Base-by-base conservation (phyloP, 2,888 invertebrate genomes). In the Pemphredon lugubris region DNA sequence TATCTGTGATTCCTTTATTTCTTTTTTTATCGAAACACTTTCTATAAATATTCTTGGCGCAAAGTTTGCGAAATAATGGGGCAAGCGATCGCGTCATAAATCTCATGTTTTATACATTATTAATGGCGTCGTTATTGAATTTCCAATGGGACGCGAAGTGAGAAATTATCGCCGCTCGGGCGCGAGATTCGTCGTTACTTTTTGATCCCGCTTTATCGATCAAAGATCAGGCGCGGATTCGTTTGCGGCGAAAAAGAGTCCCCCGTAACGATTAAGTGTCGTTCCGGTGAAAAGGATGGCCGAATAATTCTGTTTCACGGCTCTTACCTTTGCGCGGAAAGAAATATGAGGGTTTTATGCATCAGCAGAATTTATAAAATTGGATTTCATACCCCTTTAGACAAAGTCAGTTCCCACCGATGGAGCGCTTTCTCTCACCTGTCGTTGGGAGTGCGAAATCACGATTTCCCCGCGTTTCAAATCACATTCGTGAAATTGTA, bases 361-460 rank as follows among this genome's bases (percentile, higher is more conserved):
- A 44, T 40, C 44, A 37, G 40, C 4, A 21, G 66, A 65, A 69
- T 69, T 58, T 34, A 47, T 48, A 26, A 59, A 66, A 69, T 66
- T 59, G 48, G 42, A 66, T 69, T 69, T 59, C 16, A 59, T 59
- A 45, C 34, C 13, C 47, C 37, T 47, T 66, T 69, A 66, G 57
- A 69, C 64, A 54, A 59, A 54, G 48, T 58, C 59, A 39, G 26
- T 9, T n/a, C 32, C 16, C 16, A 5, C 14, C 50, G 50, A 32
- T 18, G 23, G 30, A 23, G 5, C 5, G 2, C n/a, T 2, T 32
- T 50, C 44, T 53, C 18, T 16, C 23, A 4, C 20, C 16, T 2
- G 13, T n/a, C 6, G 1, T 13, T 2, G 1, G 5, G 11, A 23
- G 4, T 14, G 20, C 16, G 16, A 54, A 48, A 47, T 42, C n/a